These are phyloP conservation scores for Poeciliopsis paucimaculata DNA, from an alignment of 2,797 vertebrate species.

Conservation along the genomic window DNA sequence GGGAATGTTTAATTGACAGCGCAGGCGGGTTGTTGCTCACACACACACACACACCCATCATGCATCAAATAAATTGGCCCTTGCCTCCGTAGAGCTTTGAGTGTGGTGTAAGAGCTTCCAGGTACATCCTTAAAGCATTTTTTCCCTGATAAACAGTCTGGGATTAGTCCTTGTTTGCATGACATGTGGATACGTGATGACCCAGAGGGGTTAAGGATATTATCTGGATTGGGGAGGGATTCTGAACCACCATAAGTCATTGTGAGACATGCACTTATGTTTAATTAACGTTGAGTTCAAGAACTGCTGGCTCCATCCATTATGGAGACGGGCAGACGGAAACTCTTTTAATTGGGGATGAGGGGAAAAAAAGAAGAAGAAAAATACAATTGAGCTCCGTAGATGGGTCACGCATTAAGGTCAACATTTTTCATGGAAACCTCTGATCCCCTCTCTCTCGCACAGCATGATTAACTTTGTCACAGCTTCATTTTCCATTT, in stretches of 20 bases:
- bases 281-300: conserved; percentile 78
- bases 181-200: conserved; percentile 36
- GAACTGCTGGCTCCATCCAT: conserved; percentile 65
- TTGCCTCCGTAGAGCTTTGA: conserved; percentile 45
- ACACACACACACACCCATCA: conserved; percentile 1
- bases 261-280: conserved; percentile 70
- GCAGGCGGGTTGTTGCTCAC: conserved; percentile 45
- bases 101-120: conserved; percentile 46
- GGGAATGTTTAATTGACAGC: conserved; percentile 73
- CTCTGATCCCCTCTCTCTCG: conserved; percentile 42
- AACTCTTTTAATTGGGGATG: conserved; percentile 73
- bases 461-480: conserved; percentile 65
- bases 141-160: conserved; percentile 22
- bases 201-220: conserved; percentile 52
- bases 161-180: conserved; percentile 47
- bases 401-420: conserved; percentile 69
- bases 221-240: conserved; percentile 44
- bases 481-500: conserved; percentile 69
- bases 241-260: conserved; percentile 45
- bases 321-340: conserved; percentile 58
- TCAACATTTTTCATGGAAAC: conserved; percentile 68
- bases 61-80: conserved; percentile 52
- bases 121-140: conserved; percentile 41
- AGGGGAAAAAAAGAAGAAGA: conserved; percentile 30
- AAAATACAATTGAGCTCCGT: conserved; percentile 59